Evolutionary conservation across 2,888 invertebrate species (phyloP).

Genomic region (Megastigmus dorsalis): DNA sequence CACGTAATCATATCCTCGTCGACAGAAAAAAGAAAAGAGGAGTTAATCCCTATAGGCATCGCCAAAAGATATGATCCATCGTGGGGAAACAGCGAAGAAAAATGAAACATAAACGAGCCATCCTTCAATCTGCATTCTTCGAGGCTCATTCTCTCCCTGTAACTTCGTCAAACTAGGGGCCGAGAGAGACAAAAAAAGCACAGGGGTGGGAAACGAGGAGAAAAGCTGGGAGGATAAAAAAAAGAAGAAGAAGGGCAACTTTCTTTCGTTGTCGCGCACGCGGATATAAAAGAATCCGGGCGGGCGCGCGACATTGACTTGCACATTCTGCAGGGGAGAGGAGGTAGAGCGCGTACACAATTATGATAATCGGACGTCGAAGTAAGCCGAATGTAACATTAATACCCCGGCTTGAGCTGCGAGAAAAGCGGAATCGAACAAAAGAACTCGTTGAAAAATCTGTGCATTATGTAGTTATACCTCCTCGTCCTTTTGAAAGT

Average conservation of each 20-base stretch:
- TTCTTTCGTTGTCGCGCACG: no score
- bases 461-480: background rate
- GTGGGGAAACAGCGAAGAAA: background rate
- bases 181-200: background rate
- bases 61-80: no score
- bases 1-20: constrained; percentile 19
- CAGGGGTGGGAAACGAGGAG: background rate
- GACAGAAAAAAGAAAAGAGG: background rate
- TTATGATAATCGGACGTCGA: constrained; percentile 33
- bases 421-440: background rate
- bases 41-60: background rate
- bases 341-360: background rate
- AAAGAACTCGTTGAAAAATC: no score
- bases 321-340: background rate
- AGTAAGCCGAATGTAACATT: background rate
- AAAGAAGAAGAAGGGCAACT: background rate
- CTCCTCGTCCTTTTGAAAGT: no score
- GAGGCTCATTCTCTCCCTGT: background rate
- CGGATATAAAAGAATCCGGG: no score
- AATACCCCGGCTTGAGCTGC: background rate
- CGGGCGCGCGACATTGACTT: no score
- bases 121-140: constrained; percentile 18
- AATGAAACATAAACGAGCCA: background rate
- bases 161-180: constrained; percentile 1
- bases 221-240: background rate